phyloP scores from a whole-genome alignment of 2,888 invertebrate genomes.

The Lissonota sp. region DNA sequence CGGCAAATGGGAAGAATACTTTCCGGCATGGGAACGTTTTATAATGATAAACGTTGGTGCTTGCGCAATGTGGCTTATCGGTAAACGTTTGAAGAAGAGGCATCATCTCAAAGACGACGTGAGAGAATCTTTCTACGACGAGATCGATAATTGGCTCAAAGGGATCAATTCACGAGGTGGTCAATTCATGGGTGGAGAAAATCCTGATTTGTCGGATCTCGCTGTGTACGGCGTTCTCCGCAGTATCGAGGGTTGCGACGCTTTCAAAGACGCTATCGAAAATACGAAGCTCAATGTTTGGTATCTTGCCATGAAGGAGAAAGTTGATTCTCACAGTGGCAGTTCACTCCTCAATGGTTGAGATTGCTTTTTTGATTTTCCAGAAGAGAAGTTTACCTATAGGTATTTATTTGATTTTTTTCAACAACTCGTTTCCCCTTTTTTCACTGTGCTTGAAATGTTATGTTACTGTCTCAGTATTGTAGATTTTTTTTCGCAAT shows the following conservation, averaged over 20 bases:
- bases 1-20: slow-evolving; percentile 96
- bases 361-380: slow-evolving; percentile 32
- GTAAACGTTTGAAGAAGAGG: slow-evolving; percentile 93
- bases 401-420: slow-evolving; percentile 52
- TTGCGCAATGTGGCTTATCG: slow-evolving; percentile 96
- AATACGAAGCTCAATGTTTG: slow-evolving; percentile 91
- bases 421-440: slow-evolving; percentile 1
- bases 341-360: slow-evolving; percentile 73
- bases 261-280: slow-evolving; percentile 92
- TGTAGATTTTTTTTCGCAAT: slow-evolving; percentile 10
- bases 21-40: slow-evolving; percentile 93
- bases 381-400: slow-evolving; percentile 36
- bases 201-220: slow-evolving; percentile 96
- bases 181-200: slow-evolving; percentile 93
- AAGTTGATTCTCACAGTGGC: slow-evolving; percentile 87
- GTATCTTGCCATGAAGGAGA: slow-evolving; percentile 91
- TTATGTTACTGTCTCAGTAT: slow-evolving; percentile 12
- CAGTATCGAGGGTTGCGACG: slow-evolving; percentile 96
- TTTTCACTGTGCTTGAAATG: not conserved
- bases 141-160: slow-evolving; percentile 91
- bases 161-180: slow-evolving; percentile 89
- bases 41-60: slow-evolving; percentile 97
- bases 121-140: slow-evolving; percentile 94
- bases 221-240: slow-evolving; percentile 95
- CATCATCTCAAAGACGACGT: slow-evolving; percentile 95